These are phyloP conservation scores for Hydroisotoma schaefferi DNA, from an alignment of 2,888 invertebrate species.

Conservation along the genomic window DNA sequence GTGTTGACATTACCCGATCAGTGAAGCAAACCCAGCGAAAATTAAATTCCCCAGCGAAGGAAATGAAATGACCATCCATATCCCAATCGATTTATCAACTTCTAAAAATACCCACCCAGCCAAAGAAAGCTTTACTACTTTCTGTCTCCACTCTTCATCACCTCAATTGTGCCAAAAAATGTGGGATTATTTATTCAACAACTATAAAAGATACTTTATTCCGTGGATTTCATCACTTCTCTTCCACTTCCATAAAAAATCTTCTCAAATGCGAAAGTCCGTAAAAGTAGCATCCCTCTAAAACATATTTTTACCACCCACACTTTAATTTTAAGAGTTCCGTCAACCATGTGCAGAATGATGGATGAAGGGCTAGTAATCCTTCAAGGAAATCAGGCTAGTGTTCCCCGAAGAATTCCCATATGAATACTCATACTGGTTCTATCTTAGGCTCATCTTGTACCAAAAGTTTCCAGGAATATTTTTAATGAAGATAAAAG, in stretches of 20 bases:
- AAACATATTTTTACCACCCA: neutral
- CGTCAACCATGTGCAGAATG: neutral
- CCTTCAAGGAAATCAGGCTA: neutral
- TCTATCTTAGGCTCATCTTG: no score
- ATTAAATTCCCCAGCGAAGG: no score
- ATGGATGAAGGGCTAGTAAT: slow-evolving; percentile 1
- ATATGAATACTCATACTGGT: no score
- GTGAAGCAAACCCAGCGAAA: slow-evolving; percentile 4
- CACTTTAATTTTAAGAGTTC: neutral
- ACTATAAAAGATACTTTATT: no score
- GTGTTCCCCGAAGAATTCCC: no score
- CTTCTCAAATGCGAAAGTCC: neutral
- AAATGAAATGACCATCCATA: slow-evolving; percentile 5
- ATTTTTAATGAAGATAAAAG: no score
- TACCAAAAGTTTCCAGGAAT: no score
- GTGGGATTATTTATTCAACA: no score
- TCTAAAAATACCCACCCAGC: no score
- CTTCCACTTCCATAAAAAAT: neutral
- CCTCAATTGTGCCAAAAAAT: neutral
- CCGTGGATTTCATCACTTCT: no score
- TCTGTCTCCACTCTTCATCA: neutral
- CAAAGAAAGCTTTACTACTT: no score
- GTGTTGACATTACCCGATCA: no score
- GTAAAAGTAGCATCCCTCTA: neutral
- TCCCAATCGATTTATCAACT: slow-evolving; percentile 5